Percentiles rank a stretch among this genome's conserved stretches.
Conservation (phyloP, 2,113 vertebrate species). For the Platichthys stellatus region DNA sequence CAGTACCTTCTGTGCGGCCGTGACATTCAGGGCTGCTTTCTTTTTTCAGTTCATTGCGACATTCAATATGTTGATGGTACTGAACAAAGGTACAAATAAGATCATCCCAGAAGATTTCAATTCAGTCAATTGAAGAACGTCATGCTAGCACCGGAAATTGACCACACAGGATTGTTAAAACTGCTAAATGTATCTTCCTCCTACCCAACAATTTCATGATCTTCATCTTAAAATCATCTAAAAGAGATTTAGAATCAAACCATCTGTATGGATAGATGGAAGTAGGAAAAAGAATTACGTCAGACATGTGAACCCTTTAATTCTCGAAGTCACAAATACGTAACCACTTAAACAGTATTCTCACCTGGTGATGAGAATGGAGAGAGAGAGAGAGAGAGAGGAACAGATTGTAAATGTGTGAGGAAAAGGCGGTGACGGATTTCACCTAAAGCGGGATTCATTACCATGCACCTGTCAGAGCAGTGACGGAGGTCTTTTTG, state of each 20-base stretch:
- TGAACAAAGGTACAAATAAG: too few relatives aligned
- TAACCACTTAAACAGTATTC: neutral
- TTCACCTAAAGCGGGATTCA: slow-evolving; percentile 70
- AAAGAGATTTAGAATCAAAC: neutral
- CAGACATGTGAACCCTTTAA: neutral
- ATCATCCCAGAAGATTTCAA: too few relatives aligned
- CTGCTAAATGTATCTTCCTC: too few relatives aligned
- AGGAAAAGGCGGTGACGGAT: slow-evolving; percentile 41
- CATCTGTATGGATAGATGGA: neutral
- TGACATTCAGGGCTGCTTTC: too few relatives aligned
- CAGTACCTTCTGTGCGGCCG: too few relatives aligned
- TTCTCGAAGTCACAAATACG: neutral
- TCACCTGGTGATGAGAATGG: too few relatives aligned
- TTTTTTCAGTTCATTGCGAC: too few relatives aligned
- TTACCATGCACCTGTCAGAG: slow-evolving; percentile 77
- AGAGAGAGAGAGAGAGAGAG: slow-evolving; percentile 6
- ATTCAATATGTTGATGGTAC: too few relatives aligned
- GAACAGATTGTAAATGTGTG: slow-evolving; percentile 54
- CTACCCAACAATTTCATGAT: neutral
- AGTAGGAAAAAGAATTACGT: neutral
- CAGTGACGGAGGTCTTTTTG: slow-evolving; percentile 57
- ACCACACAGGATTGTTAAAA: too few relatives aligned
- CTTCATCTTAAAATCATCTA: neutral
- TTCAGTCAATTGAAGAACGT: too few relatives aligned
- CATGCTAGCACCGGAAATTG: too few relatives aligned